phyloP scores from a whole-genome alignment of 2,888 invertebrate species.

The Tiliacea citrago region DNA sequence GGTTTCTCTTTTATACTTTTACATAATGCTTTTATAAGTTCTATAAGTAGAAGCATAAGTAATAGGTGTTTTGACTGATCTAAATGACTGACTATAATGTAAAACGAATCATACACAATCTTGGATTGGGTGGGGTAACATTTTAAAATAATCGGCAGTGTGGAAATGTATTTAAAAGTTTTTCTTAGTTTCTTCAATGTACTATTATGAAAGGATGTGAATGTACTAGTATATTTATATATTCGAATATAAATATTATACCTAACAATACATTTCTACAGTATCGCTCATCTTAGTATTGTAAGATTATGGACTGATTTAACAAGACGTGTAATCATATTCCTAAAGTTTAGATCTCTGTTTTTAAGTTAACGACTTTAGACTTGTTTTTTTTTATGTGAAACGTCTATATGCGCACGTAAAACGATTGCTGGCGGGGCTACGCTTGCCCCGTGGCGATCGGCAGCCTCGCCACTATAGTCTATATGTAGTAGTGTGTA shows the following conservation, averaged over 20 bases:
- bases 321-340: not conserved
- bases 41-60: not conserved
- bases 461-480: too few species aligned
- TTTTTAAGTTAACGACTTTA: too few species aligned
- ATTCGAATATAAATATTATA: not conserved
- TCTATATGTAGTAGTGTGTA: too few species aligned
- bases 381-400: too few species aligned
- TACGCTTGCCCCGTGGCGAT: too few species aligned
- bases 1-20: not conserved
- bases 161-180: not conserved
- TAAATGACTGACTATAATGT: slow-evolving; percentile 9
- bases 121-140: not conserved
- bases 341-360: not conserved
- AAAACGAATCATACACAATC: not conserved
- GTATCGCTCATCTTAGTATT: not conserved
- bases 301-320: not conserved
- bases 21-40: not conserved
- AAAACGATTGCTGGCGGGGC: too few species aligned
- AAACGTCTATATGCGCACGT: too few species aligned
- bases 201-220: not conserved
- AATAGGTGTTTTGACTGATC: not conserved
- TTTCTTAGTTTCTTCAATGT: not conserved
- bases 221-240: too few species aligned
- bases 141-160: not conserved
- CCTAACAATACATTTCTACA: not conserved